Evolutionary conservation across 2,888 invertebrate genomes (phyloP), one percentile per base, ranked within the genome.

Genomic region (Cephus rjabovi): DNA sequence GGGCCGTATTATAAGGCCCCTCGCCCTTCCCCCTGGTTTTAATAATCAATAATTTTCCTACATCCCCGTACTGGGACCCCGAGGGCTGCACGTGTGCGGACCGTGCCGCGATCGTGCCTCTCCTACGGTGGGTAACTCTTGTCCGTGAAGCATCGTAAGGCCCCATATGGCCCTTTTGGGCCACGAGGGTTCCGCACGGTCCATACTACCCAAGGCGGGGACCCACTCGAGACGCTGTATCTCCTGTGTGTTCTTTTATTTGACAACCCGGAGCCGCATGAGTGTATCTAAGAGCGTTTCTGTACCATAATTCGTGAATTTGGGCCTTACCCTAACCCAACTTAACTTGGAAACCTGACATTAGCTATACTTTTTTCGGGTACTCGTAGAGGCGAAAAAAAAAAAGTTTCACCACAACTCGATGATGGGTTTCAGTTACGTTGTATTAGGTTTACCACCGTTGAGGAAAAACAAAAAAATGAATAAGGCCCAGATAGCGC

Each of bases 1-100:
- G 56, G 56, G 56, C 23, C 56, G 23, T 56, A 56, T 56, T 56
- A 56, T 56, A 56, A 56, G 23, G 56, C 23, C 56, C 40, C 15
- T 40, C 1, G 1, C 12, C 37, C 4, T 3, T 4, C 33, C 23
- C 82, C 83, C 85, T 83, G 81, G 83, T 56, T 87, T 89, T 89
- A 88, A 89, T 89, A 88, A 89, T 89, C 89, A 89, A 89, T 89
- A 89, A 89, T 89, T 89, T 88, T 79, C 82, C 82, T 74, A 79
- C 78, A 76, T 76, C 76, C 77, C 79, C 79, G 78, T 79, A 80
- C 34, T 68, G 78, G n/a, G 76, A 80, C 81, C 85, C 84, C 81
- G 82, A 82, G 84, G 84, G 83, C 85, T 88, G 85, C 87, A 88
- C 89, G 89, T 87, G 89, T 84, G 83, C 86, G 84, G 84, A 84